Percentiles rank a stretch among this genome's conserved stretches.
Evolutionary conservation across 2,797 vertebrate genomes (phyloP).

Genomic region (Sebastes kiyomatsui): DNA sequence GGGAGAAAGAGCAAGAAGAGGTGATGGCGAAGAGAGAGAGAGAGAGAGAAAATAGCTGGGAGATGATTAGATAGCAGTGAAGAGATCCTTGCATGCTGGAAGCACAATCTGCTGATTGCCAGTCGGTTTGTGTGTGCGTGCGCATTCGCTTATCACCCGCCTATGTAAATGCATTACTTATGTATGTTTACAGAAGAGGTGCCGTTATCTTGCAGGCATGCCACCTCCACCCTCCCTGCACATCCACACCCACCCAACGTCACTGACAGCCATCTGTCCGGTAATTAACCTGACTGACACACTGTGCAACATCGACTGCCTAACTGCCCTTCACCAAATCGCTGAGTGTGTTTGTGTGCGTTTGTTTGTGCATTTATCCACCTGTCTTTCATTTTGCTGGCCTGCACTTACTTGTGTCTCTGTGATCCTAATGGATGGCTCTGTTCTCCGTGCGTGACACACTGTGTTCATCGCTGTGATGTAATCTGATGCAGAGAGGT

Average conservation of each 20-base stretch:
- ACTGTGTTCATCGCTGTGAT: constrained; percentile 20
- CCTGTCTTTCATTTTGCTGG: constrained; percentile 19
- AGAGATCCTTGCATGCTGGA: constrained; percentile 21
- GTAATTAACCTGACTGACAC: constrained; percentile 84
- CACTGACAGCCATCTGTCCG: constrained; percentile 79
- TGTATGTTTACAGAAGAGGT: constrained; percentile 49
- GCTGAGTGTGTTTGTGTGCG: background rate
- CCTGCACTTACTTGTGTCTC: constrained; percentile 15
- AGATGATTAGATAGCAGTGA: constrained; percentile 41
- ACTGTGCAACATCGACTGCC: constrained; percentile 44
- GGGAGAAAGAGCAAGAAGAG: constrained; percentile 37
- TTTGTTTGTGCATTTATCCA: background rate
- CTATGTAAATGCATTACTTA: constrained; percentile 27
- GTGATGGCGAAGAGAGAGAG: background rate
- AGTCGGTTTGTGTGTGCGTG: background rate
- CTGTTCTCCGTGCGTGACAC: constrained; percentile 16
- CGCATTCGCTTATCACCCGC: background rate
- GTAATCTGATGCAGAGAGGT: constrained; percentile 19
- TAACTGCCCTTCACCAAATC: constrained; percentile 36
- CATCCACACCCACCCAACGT: constrained; percentile 46
- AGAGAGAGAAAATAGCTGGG: constrained; percentile 18
- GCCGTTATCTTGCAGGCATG: constrained; percentile 52
- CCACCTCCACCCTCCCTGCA: constrained; percentile 10
- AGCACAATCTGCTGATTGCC: constrained; percentile 26
- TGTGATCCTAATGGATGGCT: constrained; percentile 27